Percentiles rank a stretch among this genome's conserved stretches.
Conservation (phyloP, 2,113 vertebrate genomes). For the Carollia perspicillata region DNA sequence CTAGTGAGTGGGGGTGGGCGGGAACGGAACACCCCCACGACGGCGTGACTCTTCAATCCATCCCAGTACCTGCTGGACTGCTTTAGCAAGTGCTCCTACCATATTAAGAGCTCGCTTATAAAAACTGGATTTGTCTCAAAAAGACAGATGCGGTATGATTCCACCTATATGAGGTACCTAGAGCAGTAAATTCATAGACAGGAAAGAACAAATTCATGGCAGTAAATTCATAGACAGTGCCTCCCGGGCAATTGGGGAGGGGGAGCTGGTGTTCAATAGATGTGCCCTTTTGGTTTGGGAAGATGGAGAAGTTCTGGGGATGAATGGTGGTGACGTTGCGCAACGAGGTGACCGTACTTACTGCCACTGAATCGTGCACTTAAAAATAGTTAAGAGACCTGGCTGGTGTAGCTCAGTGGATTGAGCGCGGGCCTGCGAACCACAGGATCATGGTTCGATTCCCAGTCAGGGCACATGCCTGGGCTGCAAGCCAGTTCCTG, state of each 20-base stretch:
- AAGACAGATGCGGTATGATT: neutral
- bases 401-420: no score
- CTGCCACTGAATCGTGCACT: neutral
- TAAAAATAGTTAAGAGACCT: neutral
- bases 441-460: no score
- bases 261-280: neutral
- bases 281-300: neutral
- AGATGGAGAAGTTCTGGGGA: neutral
- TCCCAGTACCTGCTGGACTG: neutral
- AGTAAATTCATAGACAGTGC: neutral
- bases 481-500: no score
- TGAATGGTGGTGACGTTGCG: rapidly evolving
- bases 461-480: no score
- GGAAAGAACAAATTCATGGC: neutral
- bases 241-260: neutral
- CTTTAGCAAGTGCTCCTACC: neutral
- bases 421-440: no score
- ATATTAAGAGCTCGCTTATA: neutral
- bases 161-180: neutral
- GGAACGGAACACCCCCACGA: neutral
- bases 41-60: neutral
- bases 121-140: neutral
- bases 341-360: no score
- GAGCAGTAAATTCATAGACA: neutral
- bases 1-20: neutral